Base-by-base conservation (phyloP, 2,797 vertebrate genomes). In the Natrix natrix region DNA sequence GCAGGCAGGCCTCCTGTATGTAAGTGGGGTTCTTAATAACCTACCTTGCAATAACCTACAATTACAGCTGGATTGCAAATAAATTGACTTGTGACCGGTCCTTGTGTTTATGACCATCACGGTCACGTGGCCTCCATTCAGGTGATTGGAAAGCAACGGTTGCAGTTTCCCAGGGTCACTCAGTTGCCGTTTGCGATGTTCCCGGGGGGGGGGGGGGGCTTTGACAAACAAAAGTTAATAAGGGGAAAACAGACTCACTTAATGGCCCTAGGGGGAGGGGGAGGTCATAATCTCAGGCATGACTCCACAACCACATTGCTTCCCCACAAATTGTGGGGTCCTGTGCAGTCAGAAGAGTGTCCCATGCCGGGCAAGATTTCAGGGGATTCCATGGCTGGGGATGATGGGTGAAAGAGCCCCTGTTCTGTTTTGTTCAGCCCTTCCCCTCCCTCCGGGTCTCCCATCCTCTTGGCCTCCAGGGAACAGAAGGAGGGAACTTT, bases 161-260 rank as follows among this genome's bases (percentile, higher is more conserved):
- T 69, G 66, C n/a, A 14, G 28, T n/a, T 66, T n/a, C 63, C 28
- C 63, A 69, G 66, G 66, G 63, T 69, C 13, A 14, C 4, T 5
- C 5, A 4, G 2, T 2, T 1, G 5, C 61, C 12, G 24, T 61
- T 61, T 26, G 24, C 3, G 2, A 69, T 0, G 5, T 69, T 69
- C 8, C 60, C 0, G 26, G 61, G 11, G 3, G 24, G 8, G 16
- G 16, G 5, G 16, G 17, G 7, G 8, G 2, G 26, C 10, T 63
- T 63, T 69, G 66, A 69, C n/a, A 69, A 32, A 14, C n/a, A 32
- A 69, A 69, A 69, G 66, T 37, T 32, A 16, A 69, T 8, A 12
- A 32, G 66, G 66, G 66, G 66, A 32, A 17, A n/a, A 32, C 0
- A 1, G 66, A 32, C 32, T 69, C 66, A 69, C 66, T 69, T 69